Percentiles rank a stretch among this genome's conserved stretches.
Evolutionary conservation across 1,140 invertebrate genomes (phyloP).

Genomic region (Carposina sasakii): DNA sequence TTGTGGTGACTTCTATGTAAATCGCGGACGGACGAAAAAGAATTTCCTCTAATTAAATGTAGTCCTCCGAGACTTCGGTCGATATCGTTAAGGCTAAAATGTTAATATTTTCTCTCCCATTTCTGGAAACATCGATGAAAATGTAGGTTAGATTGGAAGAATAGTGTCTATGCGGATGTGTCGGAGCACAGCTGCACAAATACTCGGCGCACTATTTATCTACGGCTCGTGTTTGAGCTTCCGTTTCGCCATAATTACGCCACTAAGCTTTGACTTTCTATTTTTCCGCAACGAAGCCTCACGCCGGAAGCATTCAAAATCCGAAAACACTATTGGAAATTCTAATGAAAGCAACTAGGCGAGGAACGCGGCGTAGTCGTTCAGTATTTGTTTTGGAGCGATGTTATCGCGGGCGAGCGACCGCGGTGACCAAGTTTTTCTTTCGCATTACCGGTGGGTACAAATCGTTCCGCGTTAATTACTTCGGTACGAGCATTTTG

Average conservation of each 20-base stretch:
- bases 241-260: slow-evolving; percentile 43
- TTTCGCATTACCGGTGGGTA: slow-evolving; percentile 32
- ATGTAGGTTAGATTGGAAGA: slow-evolving; percentile 17
- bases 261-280: slow-evolving; percentile 41
- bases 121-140: no score
- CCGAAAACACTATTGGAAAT: slow-evolving; percentile 31
- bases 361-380: slow-evolving; percentile 7
- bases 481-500: slow-evolving; percentile 36
- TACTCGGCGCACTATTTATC: slow-evolving; percentile 50
- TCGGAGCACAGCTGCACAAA: slow-evolving; percentile 45
- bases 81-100: slow-evolving; percentile 36
- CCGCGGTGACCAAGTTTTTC: slow-evolving; percentile 21
- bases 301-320: slow-evolving; percentile 21
- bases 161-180: slow-evolving; percentile 1
- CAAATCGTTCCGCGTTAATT: slow-evolving; percentile 47
- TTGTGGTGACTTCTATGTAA: slow-evolving; percentile 57
- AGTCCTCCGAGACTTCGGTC: slow-evolving; percentile 33
- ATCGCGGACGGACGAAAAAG: slow-evolving; percentile 42
- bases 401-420: slow-evolving; percentile 29
- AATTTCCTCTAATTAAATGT: slow-evolving; percentile 57
- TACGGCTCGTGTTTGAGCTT: slow-evolving; percentile 39
- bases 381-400: slow-evolving; percentile 22
- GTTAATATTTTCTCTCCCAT: slow-evolving; percentile 37
- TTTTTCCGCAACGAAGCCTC: slow-evolving; percentile 22
- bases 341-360: slow-evolving; percentile 24